Evolutionary conservation across 35 echinoderm and acorn worm species (phyloP).

Genomic region (Amphiura filiformis): DNA sequence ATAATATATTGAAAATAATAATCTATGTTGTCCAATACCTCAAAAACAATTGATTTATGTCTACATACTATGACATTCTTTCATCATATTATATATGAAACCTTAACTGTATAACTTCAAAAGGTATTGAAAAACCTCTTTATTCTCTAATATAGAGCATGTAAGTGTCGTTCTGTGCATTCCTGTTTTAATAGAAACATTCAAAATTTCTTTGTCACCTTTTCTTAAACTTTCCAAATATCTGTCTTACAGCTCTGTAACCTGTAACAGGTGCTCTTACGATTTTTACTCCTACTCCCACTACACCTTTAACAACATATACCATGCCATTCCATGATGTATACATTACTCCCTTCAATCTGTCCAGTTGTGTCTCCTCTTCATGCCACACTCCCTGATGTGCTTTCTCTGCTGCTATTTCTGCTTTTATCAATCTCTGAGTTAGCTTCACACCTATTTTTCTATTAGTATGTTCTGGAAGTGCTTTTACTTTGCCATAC

Average conservation of each 20-base stretch:
- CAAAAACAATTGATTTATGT: too few relatives aligned
- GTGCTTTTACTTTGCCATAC: not conserved
- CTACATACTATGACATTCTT: too few relatives aligned
- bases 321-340: not conserved
- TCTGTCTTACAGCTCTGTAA: not conserved
- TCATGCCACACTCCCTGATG: not conserved
- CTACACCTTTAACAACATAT: not conserved
- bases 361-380: not conserved
- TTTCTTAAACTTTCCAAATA: not conserved
- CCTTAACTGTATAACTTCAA: too few relatives aligned
- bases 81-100: too few relatives aligned
- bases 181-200: too few relatives aligned
- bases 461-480: not conserved
- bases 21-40: too few relatives aligned
- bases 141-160: too few relatives aligned
- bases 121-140: too few relatives aligned
- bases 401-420: not conserved
- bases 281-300: not conserved
- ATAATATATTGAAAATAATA: too few relatives aligned
- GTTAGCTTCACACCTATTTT: not conserved
- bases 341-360: not conserved
- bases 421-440: not conserved
- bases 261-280: not conserved
- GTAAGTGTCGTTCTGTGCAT: too few relatives aligned
- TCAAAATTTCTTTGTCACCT: not conserved